These are phyloP conservation scores for Danaus plexippus DNA, from an alignment of 1,140 invertebrate genomes.

Conservation along the genomic window DNA sequence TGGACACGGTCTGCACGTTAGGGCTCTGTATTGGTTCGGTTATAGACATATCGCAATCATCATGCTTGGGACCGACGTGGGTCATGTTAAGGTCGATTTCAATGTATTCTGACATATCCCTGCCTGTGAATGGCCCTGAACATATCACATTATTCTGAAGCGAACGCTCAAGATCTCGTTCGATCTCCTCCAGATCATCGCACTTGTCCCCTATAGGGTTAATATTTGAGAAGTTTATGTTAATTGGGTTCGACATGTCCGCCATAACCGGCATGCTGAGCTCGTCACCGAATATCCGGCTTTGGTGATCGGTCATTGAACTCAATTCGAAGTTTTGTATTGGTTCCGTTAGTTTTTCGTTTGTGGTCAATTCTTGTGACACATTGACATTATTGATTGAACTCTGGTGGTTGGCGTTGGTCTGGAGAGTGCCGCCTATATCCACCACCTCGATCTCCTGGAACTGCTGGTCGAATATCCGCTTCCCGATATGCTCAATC, in stretches of 20 bases:
- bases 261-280: conserved; percentile 28
- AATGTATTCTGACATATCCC: conserved; percentile 45
- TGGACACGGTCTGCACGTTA: conserved; percentile 37
- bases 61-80: conserved; percentile 25
- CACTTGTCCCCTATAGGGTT: conserved; percentile 29
- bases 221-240: conserved; percentile 48
- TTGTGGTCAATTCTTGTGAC: conserved; percentile 32
- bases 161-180: conserved; percentile 35
- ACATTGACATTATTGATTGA: conserved; percentile 44
- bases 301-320: conserved; percentile 43
- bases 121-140: conserved; percentile 24
- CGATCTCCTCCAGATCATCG: conserved; percentile 56
- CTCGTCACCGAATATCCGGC: conserved; percentile 47
- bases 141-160: conserved; percentile 30
- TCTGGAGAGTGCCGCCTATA: conserved; percentile 19
- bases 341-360: conserved; percentile 31
- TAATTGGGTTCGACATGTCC: conserved; percentile 42
- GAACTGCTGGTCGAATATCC: conserved; percentile 57
- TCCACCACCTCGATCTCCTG: conserved; percentile 47
- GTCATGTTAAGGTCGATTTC: conserved; percentile 56
- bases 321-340: conserved; percentile 48
- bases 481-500: conserved; percentile 43
- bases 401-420: conserved; percentile 22
- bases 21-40: conserved; percentile 48
- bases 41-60: conserved; percentile 54